Percentiles rank a stretch among this genome's conserved stretches.
These are phyloP conservation scores for Paedocypris micromegethes DNA, from an alignment of 2,797 vertebrate genomes.

Conservation along the genomic window DNA sequence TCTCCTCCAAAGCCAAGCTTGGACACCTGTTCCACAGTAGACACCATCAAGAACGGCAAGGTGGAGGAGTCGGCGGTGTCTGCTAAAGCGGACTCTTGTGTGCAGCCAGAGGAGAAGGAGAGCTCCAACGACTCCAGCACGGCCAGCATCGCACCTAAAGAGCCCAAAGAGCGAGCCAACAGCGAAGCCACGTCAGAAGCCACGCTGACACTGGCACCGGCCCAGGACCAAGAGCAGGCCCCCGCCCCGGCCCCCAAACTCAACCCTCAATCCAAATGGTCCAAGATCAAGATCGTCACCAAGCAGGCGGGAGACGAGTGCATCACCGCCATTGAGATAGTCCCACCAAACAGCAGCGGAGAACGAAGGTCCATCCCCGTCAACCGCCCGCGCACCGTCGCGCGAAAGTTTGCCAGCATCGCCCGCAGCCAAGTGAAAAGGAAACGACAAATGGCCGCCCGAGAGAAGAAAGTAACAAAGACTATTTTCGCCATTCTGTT, in stretches of 20 bases:
- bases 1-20: constrained; percentile 66
- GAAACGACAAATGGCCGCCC: constrained; percentile 94
- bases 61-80: constrained; percentile 64
- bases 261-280: constrained; percentile 82
- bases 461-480: constrained; percentile 96
- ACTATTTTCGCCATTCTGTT: constrained; percentile 97
- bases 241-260: constrained; percentile 47
- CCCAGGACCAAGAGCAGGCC: too few relatives aligned
- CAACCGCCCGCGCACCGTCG: constrained; percentile 81
- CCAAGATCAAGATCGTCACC: constrained; percentile 97
- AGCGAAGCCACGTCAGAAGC: constrained; percentile 67
- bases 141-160: constrained; percentile 81
- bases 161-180: constrained; percentile 75
- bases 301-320: constrained; percentile 91
- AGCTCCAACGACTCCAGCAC: constrained; percentile 95
- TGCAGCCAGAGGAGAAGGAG: constrained; percentile 83
- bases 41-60: constrained; percentile 82
- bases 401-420: constrained; percentile 95
- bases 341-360: constrained; percentile 78
- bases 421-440: constrained; percentile 94
- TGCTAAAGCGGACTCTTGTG: constrained; percentile 54
- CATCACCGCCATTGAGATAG: constrained; percentile 92
- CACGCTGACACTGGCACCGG: constrained; percentile 15
- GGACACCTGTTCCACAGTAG: constrained; percentile 61
- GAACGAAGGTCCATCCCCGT: constrained; percentile 78